A percentile compares a stretch with the other conserved stretches of the same genome.
Conservation (phyloP, 2,888 invertebrate genomes). For the Drosophila subsilvestris region DNA sequence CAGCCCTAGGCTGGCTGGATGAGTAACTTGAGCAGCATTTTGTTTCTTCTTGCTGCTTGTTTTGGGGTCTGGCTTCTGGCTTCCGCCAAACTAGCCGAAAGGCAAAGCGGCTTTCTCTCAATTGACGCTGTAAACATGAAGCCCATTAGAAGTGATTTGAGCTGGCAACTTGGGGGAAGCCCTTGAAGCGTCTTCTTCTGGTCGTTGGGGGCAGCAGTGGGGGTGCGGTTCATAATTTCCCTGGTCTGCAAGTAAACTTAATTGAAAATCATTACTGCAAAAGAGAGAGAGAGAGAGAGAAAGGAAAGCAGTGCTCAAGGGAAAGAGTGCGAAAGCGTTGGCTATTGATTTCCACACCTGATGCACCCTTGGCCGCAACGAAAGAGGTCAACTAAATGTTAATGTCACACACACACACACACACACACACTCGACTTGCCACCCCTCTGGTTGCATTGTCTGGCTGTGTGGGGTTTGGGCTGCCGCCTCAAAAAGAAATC, state of each 20-base stretch:
- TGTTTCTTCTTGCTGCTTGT: conserved; percentile 25
- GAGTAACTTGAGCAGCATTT: conserved; percentile 44
- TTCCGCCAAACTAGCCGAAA: conserved; percentile 39
- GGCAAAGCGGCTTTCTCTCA: conserved; percentile 80
- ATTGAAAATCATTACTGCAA: conserved; percentile 72
- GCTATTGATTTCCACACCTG: conserved; percentile 71
- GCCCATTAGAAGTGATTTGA: conserved; percentile 79
- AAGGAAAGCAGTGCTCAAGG: neutral
- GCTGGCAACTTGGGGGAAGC: conserved; percentile 70
- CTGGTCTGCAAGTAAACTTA: conserved; percentile 63
- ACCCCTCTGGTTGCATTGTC: conserved; percentile 44
- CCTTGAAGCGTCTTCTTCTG: conserved; percentile 61
- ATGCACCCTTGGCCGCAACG: conserved; percentile 76
- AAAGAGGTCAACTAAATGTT: conserved; percentile 81
- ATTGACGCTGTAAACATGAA: conserved; percentile 82
- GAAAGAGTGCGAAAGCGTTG: conserved; percentile 21
- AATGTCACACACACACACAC: conserved; percentile 73
- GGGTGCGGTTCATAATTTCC: conserved; percentile 64
- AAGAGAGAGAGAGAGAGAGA: neutral
- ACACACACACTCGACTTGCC: conserved; percentile 22
- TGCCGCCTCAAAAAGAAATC: conserved; percentile 59
- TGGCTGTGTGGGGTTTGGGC: conserved; percentile 37
- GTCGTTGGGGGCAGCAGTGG: neutral
- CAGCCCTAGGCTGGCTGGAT: no score
- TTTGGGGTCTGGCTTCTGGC: conserved; percentile 55